Conservation (phyloP, 2,113 vertebrate species). For the Fregata magnificens region DNA sequence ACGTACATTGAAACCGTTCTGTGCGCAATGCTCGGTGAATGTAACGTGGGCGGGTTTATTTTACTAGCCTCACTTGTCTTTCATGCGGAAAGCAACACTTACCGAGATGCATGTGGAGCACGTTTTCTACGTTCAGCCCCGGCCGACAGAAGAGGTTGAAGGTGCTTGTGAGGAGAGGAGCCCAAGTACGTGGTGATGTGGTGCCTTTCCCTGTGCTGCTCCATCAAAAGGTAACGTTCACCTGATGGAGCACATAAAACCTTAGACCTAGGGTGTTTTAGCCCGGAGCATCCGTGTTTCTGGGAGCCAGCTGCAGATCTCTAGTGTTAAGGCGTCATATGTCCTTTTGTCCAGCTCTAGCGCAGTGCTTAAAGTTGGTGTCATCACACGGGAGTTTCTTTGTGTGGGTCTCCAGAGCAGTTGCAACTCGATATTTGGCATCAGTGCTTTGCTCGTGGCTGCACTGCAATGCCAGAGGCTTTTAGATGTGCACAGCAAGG, state of each 20-base stretch:
- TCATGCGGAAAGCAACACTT: neutral
- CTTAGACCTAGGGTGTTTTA: neutral
- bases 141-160: neutral
- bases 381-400: neutral
- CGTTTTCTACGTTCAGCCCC: neutral
- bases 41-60: neutral
- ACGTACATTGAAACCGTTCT: fast-evolving
- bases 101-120: neutral
- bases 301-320: neutral
- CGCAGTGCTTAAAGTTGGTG: neutral
- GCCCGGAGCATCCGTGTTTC: neutral
- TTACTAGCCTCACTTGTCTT: neutral
- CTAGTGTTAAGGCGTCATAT: too few relatives aligned
- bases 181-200: neutral
- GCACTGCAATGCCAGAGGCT: neutral
- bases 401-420: neutral
- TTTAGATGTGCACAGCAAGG: neutral
- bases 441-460: neutral
- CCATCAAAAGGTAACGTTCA: neutral
- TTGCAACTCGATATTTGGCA: neutral
- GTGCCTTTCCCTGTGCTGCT: neutral
- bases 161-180: neutral
- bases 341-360: neutral
- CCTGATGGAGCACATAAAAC: neutral
- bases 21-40: neutral